Evolutionary conservation across 2,888 invertebrate genomes (phyloP).

Genomic region (Pyrrhia umbra): DNA sequence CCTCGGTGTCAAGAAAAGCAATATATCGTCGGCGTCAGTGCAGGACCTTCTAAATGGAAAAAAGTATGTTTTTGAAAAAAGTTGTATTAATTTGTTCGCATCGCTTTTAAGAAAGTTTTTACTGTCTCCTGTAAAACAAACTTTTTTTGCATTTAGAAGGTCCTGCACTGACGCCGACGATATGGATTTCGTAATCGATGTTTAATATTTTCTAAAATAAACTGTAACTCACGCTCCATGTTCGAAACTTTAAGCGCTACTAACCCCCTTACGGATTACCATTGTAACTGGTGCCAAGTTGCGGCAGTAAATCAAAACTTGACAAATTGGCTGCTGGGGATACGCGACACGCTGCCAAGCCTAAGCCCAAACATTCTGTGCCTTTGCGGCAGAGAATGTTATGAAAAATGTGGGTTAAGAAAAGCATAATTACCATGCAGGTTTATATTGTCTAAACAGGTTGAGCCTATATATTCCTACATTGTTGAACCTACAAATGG

Average conservation of each 20-base stretch:
- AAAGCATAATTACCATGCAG: slow-evolving; percentile 20
- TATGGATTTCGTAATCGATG: too few species aligned
- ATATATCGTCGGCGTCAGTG: too few species aligned
- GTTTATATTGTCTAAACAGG: slow-evolving; percentile 13
- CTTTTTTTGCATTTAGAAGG: too few species aligned
- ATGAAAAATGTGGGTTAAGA: slow-evolving; percentile 19
- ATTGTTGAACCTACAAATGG: background rate
- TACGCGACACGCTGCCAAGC: slow-evolving; percentile 48
- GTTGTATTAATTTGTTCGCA: too few species aligned
- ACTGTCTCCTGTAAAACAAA: too few species aligned
- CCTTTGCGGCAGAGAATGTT: slow-evolving; percentile 15
- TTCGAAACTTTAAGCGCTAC: slow-evolving; percentile 29
- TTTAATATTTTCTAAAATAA: slow-evolving; percentile 21
- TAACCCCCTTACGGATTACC: slow-evolving; percentile 47
- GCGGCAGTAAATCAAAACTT: slow-evolving; percentile 51
- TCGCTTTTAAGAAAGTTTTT: too few species aligned
- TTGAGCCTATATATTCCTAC: background rate
- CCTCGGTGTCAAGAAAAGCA: background rate
- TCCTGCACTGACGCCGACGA: too few species aligned
- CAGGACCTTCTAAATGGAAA: too few species aligned
- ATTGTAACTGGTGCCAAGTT: slow-evolving; percentile 51
- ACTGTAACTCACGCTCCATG: slow-evolving; percentile 18
- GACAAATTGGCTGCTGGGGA: slow-evolving; percentile 53
- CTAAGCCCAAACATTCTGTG: slow-evolving; percentile 13
- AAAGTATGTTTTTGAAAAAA: too few species aligned